Evolutionary conservation across 2,113 vertebrate genomes (phyloP), one percentile per base, ranked within the genome.

Genomic region (Brienomyrus brachyistius): DNA sequence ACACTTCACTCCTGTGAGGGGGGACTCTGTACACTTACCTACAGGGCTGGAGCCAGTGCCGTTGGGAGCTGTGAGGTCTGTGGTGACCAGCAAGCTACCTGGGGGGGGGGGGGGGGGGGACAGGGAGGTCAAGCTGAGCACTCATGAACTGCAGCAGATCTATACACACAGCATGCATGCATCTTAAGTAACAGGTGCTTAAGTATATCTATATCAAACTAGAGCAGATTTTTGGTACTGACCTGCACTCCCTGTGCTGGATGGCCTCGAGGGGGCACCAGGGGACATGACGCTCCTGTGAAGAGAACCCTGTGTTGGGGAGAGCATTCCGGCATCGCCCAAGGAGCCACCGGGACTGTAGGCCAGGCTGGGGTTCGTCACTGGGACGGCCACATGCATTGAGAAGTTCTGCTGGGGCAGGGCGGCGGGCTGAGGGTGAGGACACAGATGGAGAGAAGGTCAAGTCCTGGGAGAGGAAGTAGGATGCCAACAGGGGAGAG

Each of bases 381-480:
- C 98, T 0, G 98, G 98, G 90, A 99, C 98, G 0, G 98, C 98
- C 95, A 99, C 98, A 56, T 98, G 98, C 98, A 99, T 99, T 51
- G 98, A 98, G 95, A 99, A 99, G 96, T 97, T 99, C 94, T 98
- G 98, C 93, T 97, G 98, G 21, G 97, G 98, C 95, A 99, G 92
- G 88, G 96, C 97, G 90, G 97, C 92, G 83, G 96, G 98, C 98
- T 99, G 94, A n/a, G 35, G 70, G 88, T 48, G 62, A 27, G 3
- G 31, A 43, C 51, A 84, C 80, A 86, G 50, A n/a, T 27, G 10
- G 21, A 19, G 27, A 35, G 3, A 77, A 45, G 27, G 62, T 40
- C 31, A 62, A 11, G 10, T 27, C n/a, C 10, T 31, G 10, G 62
- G 27, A 31, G 27, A 70, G 10, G 1, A 27, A 70, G 62, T 31